Conservation (phyloP, 2,888 invertebrate genomes). For the Aplocera efformata region DNA sequence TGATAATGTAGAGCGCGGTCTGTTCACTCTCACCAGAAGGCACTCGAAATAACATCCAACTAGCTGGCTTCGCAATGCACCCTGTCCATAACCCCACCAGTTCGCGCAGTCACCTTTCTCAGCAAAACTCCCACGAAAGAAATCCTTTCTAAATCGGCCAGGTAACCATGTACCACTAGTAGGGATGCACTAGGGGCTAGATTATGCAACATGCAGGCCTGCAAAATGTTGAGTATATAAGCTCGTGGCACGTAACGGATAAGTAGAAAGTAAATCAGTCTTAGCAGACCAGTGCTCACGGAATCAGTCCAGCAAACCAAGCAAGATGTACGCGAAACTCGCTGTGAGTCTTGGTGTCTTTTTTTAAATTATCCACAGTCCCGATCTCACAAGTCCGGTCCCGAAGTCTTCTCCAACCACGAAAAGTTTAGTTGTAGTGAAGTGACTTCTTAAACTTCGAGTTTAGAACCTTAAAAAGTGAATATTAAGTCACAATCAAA, state of each 20-base stretch:
- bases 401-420: too few species aligned
- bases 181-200: constrained; percentile 70
- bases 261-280: constrained; percentile 65
- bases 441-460: too few species aligned
- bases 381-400: too few species aligned
- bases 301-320: constrained; percentile 69
- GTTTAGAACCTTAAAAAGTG: too few species aligned
- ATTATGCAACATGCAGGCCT: constrained; percentile 64
- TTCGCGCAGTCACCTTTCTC: constrained; percentile 42
- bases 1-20: background rate
- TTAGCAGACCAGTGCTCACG: constrained; percentile 54
- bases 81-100: constrained; percentile 59
- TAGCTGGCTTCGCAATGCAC: constrained; percentile 31
- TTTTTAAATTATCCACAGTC: background rate
- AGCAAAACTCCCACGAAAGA: constrained; percentile 19
- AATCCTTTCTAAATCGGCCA: constrained; percentile 55
- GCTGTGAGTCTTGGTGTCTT: constrained; percentile 57
- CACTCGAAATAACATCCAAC: constrained; percentile 7
- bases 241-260: constrained; percentile 52
- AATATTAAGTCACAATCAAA: too few species aligned
- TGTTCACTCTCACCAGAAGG: background rate
- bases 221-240: constrained; percentile 59
- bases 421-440: too few species aligned
- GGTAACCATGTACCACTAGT: constrained; percentile 45
- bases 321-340: constrained; percentile 76